Evolutionary conservation across 2,797 vertebrate species (phyloP), one percentile per base, ranked within the genome.

Genomic region (Amblyopsis hoosieri): DNA sequence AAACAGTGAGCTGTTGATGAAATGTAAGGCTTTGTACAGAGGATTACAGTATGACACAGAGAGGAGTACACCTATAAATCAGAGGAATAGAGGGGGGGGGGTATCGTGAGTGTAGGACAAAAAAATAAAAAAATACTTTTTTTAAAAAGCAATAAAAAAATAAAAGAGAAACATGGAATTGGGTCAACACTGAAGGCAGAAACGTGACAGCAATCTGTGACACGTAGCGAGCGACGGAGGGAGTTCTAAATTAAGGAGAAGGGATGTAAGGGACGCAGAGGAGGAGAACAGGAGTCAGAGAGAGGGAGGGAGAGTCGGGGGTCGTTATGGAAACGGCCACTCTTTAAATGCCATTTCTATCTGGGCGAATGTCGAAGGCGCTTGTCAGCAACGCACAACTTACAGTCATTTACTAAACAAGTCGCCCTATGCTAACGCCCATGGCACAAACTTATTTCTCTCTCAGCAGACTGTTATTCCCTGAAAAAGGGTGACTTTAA

Each of bases 181-280:
- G 90, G 92, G 91, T 92, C 91, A 89, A 51, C 63, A 83, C 90
- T 90, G 90, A 92, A 87, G 91, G 90, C 91, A 92, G 86, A 84
- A 79, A 81, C 60, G 74, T 64, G 79, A 85, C 81, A 79, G 77
- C 60, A 82, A 89, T 89, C 85, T 84, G 84, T 84, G 87, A 84
- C 86, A 88, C 62, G 81, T 69, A 82, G 77, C 78, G 71, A 69
- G 83, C 82, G 83, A 81, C 77, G 82, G 69, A 74, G 74, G 59
- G 72, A 77, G 72, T 37, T 5, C 14, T 48, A 53, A 31, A 23
- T n/a, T 2, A 12, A n/a, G 50, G 12, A 33, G 13, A 47, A 53
- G 50, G 33, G 56, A 42, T 15, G 10, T 45, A 72, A 55, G 76
- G 66, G 76, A 13, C 3, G 42, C 29, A 62, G 60, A 46, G 50